Base-by-base conservation (phyloP, 2,888 invertebrate genomes). In the Agrotis exclamationis region DNA sequence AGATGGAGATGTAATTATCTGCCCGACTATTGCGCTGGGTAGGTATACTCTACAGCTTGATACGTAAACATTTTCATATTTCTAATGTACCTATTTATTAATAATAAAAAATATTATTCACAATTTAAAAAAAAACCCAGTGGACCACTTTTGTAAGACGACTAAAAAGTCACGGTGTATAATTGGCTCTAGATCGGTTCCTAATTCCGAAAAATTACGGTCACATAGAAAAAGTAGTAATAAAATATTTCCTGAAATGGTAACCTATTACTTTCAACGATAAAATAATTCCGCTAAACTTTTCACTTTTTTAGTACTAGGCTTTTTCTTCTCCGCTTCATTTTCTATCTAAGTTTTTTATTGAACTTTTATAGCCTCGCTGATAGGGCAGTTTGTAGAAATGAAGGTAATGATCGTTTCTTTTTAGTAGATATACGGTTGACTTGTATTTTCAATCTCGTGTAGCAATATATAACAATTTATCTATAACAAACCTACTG, bases 341-440 rank as follows among this genome's bases (percentile, higher is more conserved):
- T 39, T 9, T 39, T 16, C 48, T 54, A 44, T 28, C 22, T n/a
- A 18, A 48, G 14, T 20, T 24, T 22, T 45, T n/a, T 47, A 47
- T 28, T 11, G n/a, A 63, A n/a, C 9, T 54, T 67, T 77, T 56
- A 56, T 22, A 28, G 48, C 54, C 1, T 9, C 1, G 1, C 33
- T 50, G 33, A 72, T 70, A 18, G 56, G 45, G 14, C 70, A 1
- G 57, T 70, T 50, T 45, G 18, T 24, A 24, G 33, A 39, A 18
- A 50, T 45, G 44, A 1, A 24, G 33, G 50, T 18, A 22, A 70
- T 78, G 33, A 57, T 70, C 71, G 45, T 57, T 57, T 70, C 11
- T 39, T 54, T 70, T 67, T 48, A 71, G 20, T 39, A n/a, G 16
- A 39, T 39, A 54, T 71, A 67, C 3, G 9, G 1, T 22, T 2